Conservation (phyloP, 1,140 invertebrate genomes). For the Lepidurus apus region DNA sequence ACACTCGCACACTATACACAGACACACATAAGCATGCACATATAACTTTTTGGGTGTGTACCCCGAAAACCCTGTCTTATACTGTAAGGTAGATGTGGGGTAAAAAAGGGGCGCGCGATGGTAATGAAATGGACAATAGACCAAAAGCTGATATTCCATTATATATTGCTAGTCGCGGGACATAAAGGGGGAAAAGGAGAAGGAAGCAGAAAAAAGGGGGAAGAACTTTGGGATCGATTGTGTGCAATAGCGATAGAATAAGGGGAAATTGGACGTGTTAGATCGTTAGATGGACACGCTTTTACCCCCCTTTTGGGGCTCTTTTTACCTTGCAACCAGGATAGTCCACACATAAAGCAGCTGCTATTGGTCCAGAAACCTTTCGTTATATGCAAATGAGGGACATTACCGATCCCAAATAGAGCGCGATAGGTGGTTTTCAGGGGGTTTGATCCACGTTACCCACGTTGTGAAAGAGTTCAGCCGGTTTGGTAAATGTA, state of each 20-base stretch:
- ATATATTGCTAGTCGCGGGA: background rate
- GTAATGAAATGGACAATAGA: conserved; percentile 19
- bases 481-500: too few species aligned
- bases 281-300: background rate
- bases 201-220: background rate
- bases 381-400: conserved; percentile 8
- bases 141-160: conserved; percentile 6
- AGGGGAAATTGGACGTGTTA: conserved; percentile 17
- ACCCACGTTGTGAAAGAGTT: background rate
- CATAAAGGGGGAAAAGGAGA: background rate
- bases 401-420: background rate
- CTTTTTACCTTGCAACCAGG: conserved; percentile 4
- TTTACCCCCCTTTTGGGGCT: background rate
- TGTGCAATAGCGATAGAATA: conserved; percentile 15
- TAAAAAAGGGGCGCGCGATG: conserved; percentile 19
- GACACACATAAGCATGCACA: background rate
- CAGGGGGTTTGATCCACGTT: background rate
- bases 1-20: background rate
- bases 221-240: conserved; percentile 5
- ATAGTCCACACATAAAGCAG: background rate
- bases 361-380: background rate
- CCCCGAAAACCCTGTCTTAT: too few species aligned
- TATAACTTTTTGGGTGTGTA: too few species aligned
- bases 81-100: background rate
- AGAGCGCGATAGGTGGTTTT: background rate